Evolutionary conservation across 2,888 invertebrate species (phyloP).

Genomic region (Adelphocoris suturalis): DNA sequence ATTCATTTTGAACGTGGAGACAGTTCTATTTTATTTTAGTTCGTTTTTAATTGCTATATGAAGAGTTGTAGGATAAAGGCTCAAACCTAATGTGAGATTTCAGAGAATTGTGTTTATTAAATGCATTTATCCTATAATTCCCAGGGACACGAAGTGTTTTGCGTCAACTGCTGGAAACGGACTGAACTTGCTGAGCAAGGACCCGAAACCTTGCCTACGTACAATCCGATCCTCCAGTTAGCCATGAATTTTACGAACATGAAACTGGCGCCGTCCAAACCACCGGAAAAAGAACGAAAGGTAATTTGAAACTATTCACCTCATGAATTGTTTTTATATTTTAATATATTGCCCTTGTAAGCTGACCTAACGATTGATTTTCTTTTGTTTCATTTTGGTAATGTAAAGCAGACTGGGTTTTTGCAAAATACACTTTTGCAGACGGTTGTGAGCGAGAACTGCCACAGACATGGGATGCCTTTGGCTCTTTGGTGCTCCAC

Average conservation of each 20-base stretch:
- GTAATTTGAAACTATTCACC: slow-evolving; percentile 75
- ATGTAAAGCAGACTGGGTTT: neutral
- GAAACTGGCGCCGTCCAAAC: slow-evolving; percentile 80
- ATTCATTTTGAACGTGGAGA: neutral
- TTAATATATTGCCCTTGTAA: too few species aligned
- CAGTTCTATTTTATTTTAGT: too few species aligned
- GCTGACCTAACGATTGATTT: slow-evolving; percentile 5
- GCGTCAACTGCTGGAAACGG: slow-evolving; percentile 87
- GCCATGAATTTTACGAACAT: slow-evolving; percentile 83
- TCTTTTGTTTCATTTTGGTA: neutral
- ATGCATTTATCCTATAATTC: neutral
- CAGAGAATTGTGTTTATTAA: too few species aligned
- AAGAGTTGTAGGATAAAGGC: too few species aligned
- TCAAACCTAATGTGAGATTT: too few species aligned
- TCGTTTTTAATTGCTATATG: too few species aligned
- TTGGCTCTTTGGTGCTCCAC: slow-evolving; percentile 86
- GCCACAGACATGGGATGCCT: slow-evolving; percentile 87
- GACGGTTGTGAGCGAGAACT: slow-evolving; percentile 81
- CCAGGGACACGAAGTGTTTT: slow-evolving; percentile 81
- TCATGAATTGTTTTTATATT: too few species aligned
- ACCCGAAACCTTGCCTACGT: slow-evolving; percentile 85
- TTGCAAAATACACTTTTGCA: slow-evolving; percentile 56
- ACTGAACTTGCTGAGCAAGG: slow-evolving; percentile 85
- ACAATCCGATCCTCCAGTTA: slow-evolving; percentile 84
- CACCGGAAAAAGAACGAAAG: slow-evolving; percentile 79